Conservation (phyloP, 2,113 vertebrate species). For the Neodontobutis hainanensis region DNA sequence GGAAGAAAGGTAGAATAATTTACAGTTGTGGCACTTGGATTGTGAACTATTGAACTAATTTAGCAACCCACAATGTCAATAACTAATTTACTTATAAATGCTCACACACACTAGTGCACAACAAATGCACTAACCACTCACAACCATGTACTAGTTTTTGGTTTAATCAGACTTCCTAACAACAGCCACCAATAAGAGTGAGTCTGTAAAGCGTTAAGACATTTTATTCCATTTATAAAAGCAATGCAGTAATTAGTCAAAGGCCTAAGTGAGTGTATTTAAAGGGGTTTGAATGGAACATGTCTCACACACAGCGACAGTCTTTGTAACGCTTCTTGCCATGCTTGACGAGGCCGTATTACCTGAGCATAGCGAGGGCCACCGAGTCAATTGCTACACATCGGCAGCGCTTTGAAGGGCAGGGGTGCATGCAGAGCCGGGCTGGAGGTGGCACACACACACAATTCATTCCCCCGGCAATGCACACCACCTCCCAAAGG, state of each 20-base stretch:
- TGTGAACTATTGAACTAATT: too few species aligned
- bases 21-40: too few species aligned
- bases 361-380: slow-evolving; percentile 66
- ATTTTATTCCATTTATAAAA: too few species aligned
- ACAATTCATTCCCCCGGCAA: slow-evolving; percentile 33
- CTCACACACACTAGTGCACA: too few species aligned
- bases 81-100: too few species aligned
- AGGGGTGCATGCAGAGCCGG: slow-evolving; percentile 44
- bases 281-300: slow-evolving; percentile 7
- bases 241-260: background rate
- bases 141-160: too few species aligned
- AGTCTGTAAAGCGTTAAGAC: too few species aligned
- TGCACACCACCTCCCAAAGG: slow-evolving; percentile 49
- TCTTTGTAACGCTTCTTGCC: slow-evolving; percentile 50
- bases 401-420: slow-evolving; percentile 61
- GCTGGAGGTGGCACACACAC: slow-evolving; percentile 25
- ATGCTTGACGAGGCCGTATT: slow-evolving; percentile 63
- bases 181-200: too few species aligned
- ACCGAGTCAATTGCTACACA: slow-evolving; percentile 73
- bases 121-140: too few species aligned
- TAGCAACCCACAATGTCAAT: too few species aligned
- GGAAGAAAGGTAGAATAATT: too few species aligned
- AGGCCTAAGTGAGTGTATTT: background rate
- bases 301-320: slow-evolving; percentile 30
- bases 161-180: too few species aligned